Conservation (phyloP, 1,140 invertebrate species). For the Frieseomelitta varia region DNA sequence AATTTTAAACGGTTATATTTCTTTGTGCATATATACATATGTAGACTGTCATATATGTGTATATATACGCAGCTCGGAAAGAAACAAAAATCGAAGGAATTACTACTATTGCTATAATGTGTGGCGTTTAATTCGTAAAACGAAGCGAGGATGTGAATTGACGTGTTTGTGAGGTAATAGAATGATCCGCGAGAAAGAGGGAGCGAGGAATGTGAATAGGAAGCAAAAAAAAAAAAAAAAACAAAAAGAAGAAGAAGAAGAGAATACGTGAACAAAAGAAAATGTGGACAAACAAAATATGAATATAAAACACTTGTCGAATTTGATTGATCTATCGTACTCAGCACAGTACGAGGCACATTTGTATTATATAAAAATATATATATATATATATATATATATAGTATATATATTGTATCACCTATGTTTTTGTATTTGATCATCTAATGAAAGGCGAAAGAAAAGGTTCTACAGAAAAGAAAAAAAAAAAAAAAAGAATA, state of each 20-base stretch:
- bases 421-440: slow-evolving; percentile 81
- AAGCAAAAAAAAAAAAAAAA: slow-evolving; percentile 46
- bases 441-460: slow-evolving; percentile 69
- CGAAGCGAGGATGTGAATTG: background rate
- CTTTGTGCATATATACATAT: slow-evolving; percentile 74
- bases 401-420: slow-evolving; percentile 74
- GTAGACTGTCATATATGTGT: slow-evolving; percentile 23
- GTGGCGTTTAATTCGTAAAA: background rate
- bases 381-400: slow-evolving; percentile 63
- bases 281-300: slow-evolving; percentile 16
- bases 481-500: slow-evolving; percentile 66
- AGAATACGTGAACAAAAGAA: slow-evolving; percentile 5
- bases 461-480: slow-evolving; percentile 1
- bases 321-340: slow-evolving; percentile 62
- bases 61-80: slow-evolving; percentile 44
- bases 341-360: slow-evolving; percentile 75
- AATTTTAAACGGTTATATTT: slow-evolving; percentile 81
- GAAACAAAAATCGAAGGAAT: slow-evolving; percentile 1
- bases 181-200: slow-evolving; percentile 19
- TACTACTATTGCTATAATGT: slow-evolving; percentile 1
- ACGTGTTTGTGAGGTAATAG: slow-evolving; percentile 67
- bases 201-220: slow-evolving; percentile 64
- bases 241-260: slow-evolving; percentile 36
- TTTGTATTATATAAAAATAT: slow-evolving; percentile 79
- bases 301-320: slow-evolving; percentile 6